These are phyloP conservation scores for Bombylius discolor DNA, from an alignment of 2,888 invertebrate genomes.

Conservation along the genomic window DNA sequence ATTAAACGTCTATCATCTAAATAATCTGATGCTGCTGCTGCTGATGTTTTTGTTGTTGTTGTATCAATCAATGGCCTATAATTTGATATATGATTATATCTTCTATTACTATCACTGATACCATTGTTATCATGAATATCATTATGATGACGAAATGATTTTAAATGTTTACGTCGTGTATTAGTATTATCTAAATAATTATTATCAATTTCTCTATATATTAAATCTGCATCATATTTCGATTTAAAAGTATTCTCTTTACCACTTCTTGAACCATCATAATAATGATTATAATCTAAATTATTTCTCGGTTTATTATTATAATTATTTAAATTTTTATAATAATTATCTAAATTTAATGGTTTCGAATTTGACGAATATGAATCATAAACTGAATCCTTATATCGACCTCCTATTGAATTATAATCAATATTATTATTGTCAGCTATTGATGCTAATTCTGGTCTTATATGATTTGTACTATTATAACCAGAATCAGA, in stretches of 20 bases:
- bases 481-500: constrained; percentile 30
- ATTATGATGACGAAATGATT: constrained; percentile 25
- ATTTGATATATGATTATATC: neutral
- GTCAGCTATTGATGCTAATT: constrained; percentile 23
- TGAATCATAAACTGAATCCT: constrained; percentile 28
- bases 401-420: constrained; percentile 19
- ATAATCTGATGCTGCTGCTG: neutral
- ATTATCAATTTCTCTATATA: constrained; percentile 20
- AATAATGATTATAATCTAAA: constrained; percentile 18
- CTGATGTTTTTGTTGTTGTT: no score
- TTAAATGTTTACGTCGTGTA: constrained; percentile 15
- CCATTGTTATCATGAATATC: neutral
- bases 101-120: neutral
- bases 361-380: constrained; percentile 13
- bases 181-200: constrained; percentile 2
- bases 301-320: constrained; percentile 15
- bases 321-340: constrained; percentile 17
- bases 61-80: neutral
- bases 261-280: constrained; percentile 20
- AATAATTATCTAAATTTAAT: constrained; percentile 20
- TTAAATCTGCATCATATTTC: constrained; percentile 22
- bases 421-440: constrained; percentile 15
- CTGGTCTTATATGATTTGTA: constrained; percentile 12
- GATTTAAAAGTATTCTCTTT: constrained; percentile 24
- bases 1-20: constrained; percentile 13